Evolutionary conservation across 1,140 invertebrate genomes (phyloP).

Genomic region (Ceratina australensis): DNA sequence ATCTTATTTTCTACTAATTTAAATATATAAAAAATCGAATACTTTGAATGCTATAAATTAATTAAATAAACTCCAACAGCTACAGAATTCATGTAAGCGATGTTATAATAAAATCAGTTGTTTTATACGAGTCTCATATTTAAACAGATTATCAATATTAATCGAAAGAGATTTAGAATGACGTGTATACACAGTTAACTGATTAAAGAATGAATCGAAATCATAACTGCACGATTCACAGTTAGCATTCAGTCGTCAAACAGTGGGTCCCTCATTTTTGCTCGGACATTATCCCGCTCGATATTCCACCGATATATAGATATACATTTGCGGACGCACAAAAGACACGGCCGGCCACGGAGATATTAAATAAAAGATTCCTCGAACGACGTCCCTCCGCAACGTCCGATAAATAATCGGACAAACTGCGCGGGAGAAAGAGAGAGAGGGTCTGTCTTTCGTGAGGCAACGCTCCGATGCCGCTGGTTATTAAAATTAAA

Average conservation of each 20-base stretch:
- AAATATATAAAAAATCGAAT: too few species aligned
- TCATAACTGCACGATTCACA: background rate
- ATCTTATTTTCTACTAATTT: too few species aligned
- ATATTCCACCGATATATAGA: background rate
- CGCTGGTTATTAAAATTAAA: constrained; percentile 75
- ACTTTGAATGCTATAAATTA: too few species aligned
- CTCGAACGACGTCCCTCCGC: constrained; percentile 19
- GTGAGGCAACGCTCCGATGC: constrained; percentile 51
- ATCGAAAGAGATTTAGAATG: too few species aligned
- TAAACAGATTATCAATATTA: too few species aligned
- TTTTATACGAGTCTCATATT: too few species aligned
- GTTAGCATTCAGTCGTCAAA: background rate
- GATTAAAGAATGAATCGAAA: too few species aligned
- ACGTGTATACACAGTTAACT: too few species aligned
- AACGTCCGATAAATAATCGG: constrained; percentile 27
- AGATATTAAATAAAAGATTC: constrained; percentile 26
- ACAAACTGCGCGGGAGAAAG: constrained; percentile 29
- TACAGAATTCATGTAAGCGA: too few species aligned
- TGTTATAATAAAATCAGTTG: too few species aligned
- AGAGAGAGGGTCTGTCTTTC: too few species aligned
- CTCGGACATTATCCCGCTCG: background rate
- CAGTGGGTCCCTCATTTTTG: background rate
- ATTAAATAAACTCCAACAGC: too few species aligned
- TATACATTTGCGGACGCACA: background rate
- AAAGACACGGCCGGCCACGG: background rate